Base-by-base conservation (phyloP, 2,797 vertebrate species). In the Sebastes baramenuke region DNA sequence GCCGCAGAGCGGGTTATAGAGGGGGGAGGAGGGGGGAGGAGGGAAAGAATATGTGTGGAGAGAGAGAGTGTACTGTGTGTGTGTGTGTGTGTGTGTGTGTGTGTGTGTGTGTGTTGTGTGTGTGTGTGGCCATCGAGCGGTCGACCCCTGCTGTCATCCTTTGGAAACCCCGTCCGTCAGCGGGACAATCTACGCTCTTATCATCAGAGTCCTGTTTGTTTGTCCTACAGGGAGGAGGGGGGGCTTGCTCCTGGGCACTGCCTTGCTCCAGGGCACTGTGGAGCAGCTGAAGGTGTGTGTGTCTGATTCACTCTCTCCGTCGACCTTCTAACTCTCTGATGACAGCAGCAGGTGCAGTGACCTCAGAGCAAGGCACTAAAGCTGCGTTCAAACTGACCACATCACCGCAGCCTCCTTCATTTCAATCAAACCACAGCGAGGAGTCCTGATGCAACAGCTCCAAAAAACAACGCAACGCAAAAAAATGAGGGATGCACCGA, bases 1-100 rank as follows among this genome's bases (percentile, higher is more conserved):
- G 97, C 96, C 96, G 97, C 95, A 94, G 94, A 95, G 93, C 80
- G 82, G 87, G 85, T 80, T 91, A 82, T 70, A 2, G 78, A 8
- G 32, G 86, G 76, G 70, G 25, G 76, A 5, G 56, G 2, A 1
- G 6, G 13, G 38, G 2, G 4, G 34, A 38, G 12, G 30, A 49
- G 12, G 58, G 58, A 55, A 52, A 29, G 24, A n/a, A 10, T 65
- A 16, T 65, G 22, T 65, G 34, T 42, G 30, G 59, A 27, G 34
- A 10, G 62, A n/a, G 61, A 24, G 73, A 55, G 52, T 36, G 32
- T 64, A 20, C 36, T 34, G 34, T 34, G 32, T 34, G 32, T 24
- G 34, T 38, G 66, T 36, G 34, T 36, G 11, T 36, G 34, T n/a
- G 64, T 25, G 11, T 36, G 34, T n/a, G 64, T 25, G 34, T 38